phyloP scores from a whole-genome alignment of 37 sponge, comb jelly and placozoan species.

The Chondrilla cf. caribensis region DNA sequence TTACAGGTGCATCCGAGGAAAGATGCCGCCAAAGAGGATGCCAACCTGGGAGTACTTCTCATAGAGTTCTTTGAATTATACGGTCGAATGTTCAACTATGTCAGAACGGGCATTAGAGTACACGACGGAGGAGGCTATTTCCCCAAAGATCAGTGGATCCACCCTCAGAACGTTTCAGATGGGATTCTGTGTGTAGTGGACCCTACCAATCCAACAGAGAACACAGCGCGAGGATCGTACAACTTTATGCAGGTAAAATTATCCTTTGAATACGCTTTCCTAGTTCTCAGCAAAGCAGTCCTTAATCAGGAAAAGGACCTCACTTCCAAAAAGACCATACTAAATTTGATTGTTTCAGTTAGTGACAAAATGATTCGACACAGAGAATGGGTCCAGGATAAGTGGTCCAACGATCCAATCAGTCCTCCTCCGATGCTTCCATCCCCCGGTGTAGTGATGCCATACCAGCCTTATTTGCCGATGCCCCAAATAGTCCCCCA shows the following conservation, averaged over 20 bases:
- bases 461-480: no score
- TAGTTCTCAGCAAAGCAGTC: constrained; percentile 51
- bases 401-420: constrained; percentile 30
- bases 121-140: constrained; percentile 84
- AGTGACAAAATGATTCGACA: constrained; percentile 59
- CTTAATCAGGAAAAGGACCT: constrained; percentile 34
- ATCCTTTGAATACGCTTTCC: constrained; percentile 87
- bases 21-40: constrained; percentile 44
- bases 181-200: constrained; percentile 40
- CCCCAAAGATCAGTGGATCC: constrained; percentile 42
- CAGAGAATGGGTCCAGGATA: constrained; percentile 68
- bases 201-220: constrained; percentile 41
- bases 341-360: constrained; percentile 54
- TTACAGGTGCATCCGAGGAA: constrained; percentile 85
- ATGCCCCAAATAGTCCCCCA: no score
- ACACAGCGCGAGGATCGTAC: constrained; percentile 75
- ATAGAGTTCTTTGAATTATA: constrained; percentile 98
- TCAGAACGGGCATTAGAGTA: constrained; percentile 75
- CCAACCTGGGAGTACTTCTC: constrained; percentile 90
- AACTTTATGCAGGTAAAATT: constrained; percentile 68
- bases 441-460: no score
- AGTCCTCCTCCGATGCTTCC: no score
- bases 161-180: constrained; percentile 6
- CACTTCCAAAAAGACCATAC: constrained; percentile 8
- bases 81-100: constrained; percentile 89